phyloP scores from a whole-genome alignment of 1,140 invertebrate genomes.

The Bombus consobrinus region DNA sequence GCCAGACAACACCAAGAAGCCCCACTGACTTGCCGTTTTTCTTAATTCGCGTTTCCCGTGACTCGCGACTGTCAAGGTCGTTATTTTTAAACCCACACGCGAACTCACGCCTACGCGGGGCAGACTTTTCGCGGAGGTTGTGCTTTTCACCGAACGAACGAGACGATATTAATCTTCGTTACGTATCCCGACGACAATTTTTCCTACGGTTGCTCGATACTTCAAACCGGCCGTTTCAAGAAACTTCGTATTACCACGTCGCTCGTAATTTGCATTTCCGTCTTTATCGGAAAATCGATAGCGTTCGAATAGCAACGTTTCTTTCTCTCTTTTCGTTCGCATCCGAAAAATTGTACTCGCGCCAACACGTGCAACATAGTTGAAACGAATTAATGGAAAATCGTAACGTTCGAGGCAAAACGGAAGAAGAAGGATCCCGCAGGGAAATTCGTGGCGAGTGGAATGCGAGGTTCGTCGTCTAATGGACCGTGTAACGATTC shows the following conservation, averaged over 20 bases:
- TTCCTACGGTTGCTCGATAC: background rate
- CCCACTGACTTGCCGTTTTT: constrained; percentile 19
- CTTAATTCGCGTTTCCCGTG: constrained; percentile 4
- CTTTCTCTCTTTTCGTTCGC: background rate
- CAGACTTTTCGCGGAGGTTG: background rate
- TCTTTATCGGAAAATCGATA: background rate
- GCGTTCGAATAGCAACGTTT: background rate
- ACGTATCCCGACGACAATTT: background rate
- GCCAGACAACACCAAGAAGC: background rate
- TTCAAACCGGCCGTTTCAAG: background rate
- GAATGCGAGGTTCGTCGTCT: constrained; percentile 39
- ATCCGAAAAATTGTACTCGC: background rate
- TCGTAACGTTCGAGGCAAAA: background rate
- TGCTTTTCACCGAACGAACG: background rate
- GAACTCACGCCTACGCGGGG: background rate
- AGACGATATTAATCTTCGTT: constrained; percentile 37
- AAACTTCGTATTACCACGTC: background rate
- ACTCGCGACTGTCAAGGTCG: constrained; percentile 58
- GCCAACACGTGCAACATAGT: background rate
- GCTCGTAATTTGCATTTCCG: background rate
- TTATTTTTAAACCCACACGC: constrained; percentile 61
- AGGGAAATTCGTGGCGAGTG: constrained; percentile 38
- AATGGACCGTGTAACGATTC: constrained; percentile 68
- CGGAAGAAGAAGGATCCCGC: background rate
- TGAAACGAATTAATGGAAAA: background rate